Percentiles rank a stretch among this genome's conserved stretches.
Evolutionary conservation across 1,140 invertebrate species (phyloP).

Genomic region (Probaryconus sp.): DNA sequence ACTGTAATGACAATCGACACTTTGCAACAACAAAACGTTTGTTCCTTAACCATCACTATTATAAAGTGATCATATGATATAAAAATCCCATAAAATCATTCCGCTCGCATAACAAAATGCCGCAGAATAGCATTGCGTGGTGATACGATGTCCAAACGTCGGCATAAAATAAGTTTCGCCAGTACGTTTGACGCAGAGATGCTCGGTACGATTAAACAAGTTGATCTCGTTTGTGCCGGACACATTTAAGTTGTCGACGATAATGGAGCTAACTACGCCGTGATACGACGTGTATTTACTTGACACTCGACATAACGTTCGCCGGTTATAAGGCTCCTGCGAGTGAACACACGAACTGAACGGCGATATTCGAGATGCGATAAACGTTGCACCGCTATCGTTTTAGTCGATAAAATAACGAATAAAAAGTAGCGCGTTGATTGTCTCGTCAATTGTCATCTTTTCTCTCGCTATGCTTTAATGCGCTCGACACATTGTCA

Average conservation of each 20-base stretch:
- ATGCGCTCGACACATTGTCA: no score
- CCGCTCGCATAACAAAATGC: no score
- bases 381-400: constrained; percentile 15
- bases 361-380: constrained; percentile 6
- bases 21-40: no score
- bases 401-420: background rate
- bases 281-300: constrained; percentile 10
- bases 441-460: constrained; percentile 1
- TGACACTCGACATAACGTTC: constrained; percentile 17
- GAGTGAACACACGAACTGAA: constrained; percentile 6
- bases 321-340: constrained; percentile 5
- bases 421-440: constrained; percentile 8
- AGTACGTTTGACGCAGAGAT: background rate
- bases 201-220: background rate
- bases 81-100: no score
- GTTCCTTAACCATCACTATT: no score
- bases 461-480: background rate
- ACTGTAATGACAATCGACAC: no score
- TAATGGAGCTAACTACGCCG: constrained; percentile 1
- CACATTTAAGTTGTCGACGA: constrained; percentile 10
- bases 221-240: constrained; percentile 8
- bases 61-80: no score
- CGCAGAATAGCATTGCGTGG: no score
- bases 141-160: no score
- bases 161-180: background rate